phyloP scores from a whole-genome alignment of 2,113 vertebrate genomes.

The Apteryx mantelli region DNA sequence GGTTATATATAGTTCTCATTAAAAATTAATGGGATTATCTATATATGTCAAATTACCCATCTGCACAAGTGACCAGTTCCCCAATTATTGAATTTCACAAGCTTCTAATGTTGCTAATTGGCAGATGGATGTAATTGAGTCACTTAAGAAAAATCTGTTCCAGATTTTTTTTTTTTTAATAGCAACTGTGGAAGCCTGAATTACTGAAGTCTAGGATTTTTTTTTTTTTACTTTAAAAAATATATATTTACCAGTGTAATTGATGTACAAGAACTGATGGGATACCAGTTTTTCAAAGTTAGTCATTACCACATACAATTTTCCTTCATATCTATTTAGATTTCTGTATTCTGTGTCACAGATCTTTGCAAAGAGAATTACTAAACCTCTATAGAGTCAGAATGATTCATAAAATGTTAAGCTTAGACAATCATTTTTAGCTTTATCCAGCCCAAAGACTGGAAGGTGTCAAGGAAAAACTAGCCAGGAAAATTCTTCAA shows the following conservation, averaged over 20 bases:
- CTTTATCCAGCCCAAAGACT: conserved; percentile 44
- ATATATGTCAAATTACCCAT: neutral
- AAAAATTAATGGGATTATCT: neutral
- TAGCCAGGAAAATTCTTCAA: conserved; percentile 68
- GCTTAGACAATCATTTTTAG: conserved; percentile 58
- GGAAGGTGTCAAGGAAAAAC: conserved; percentile 50
- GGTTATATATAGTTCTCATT: neutral
- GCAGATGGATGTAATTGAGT: neutral
- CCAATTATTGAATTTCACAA: neutral
- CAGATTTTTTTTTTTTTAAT: neutral
- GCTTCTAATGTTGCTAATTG: neutral
- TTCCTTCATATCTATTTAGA: neutral
- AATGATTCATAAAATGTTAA: conserved; percentile 68
- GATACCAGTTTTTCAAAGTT: neutral
- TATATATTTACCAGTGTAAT: neutral
- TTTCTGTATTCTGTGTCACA: conserved; percentile 34
- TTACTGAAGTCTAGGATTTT: neutral
- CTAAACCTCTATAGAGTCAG: conserved; percentile 29
- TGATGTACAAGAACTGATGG: neutral
- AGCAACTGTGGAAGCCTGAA: neutral
- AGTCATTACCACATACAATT: neutral
- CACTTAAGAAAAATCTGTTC: neutral
- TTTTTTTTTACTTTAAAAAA: neutral
- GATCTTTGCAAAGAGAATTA: conserved; percentile 37
- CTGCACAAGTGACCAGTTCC: neutral